Conservation (phyloP, 1,140 invertebrate species). For the Hylaeus volcanicus region DNA sequence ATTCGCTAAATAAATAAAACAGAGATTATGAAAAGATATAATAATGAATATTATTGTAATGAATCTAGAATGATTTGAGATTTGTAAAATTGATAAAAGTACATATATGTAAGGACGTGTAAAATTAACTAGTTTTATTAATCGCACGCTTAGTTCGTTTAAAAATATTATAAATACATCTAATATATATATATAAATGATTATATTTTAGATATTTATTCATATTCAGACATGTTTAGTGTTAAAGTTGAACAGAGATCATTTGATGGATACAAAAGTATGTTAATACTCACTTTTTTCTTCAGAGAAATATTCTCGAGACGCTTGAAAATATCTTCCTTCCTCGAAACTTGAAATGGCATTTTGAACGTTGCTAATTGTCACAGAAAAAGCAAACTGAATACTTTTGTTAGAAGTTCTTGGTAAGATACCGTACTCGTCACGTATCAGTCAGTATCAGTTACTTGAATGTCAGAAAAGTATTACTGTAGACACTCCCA, state of each 20-base stretch:
- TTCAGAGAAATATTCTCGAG: constrained; percentile 69
- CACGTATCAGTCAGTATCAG: too few species aligned
- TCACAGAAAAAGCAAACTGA: not conserved
- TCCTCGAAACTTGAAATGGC: constrained; percentile 73
- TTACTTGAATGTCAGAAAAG: not conserved
- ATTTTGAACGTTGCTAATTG: constrained; percentile 46
- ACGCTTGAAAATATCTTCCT: constrained; percentile 72
- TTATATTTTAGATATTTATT: too few species aligned
- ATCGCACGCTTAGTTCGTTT: not conserved
- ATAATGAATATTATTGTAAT: not conserved
- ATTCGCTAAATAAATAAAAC: not conserved
- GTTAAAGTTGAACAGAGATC: too few species aligned
- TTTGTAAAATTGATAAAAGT: too few species aligned
- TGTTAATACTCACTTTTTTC: constrained; percentile 65
- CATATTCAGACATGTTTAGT: too few species aligned
- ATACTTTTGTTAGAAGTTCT: not conserved
- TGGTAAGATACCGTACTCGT: too few species aligned
- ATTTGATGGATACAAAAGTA: not conserved
- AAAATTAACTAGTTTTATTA: too few species aligned
- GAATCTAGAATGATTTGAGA: too few species aligned
- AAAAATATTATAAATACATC: not conserved
- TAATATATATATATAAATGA: too few species aligned
- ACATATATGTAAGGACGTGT: too few species aligned
- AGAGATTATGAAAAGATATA: constrained; percentile 3
- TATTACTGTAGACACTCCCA: not conserved